Percentiles rank a stretch among this genome's conserved stretches.
Conservation (phyloP, 2,888 invertebrate species). For the Agrochola litura region DNA sequence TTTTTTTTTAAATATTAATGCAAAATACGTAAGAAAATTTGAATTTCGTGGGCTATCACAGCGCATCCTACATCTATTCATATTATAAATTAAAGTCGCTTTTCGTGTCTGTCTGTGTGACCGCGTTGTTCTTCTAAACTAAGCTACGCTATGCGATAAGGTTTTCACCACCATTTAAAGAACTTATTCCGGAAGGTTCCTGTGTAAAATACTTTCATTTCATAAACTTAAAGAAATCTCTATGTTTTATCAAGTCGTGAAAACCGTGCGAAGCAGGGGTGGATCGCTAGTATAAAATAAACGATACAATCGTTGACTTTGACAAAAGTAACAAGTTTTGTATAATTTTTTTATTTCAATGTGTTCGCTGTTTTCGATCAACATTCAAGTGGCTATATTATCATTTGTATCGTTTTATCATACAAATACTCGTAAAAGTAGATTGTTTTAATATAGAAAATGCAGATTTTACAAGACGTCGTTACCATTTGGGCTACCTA, state of each 20-base stretch:
- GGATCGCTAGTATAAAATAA: not conserved
- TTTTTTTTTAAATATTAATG: too few relatives aligned
- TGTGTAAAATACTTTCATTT: too few relatives aligned
- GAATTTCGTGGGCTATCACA: too few relatives aligned
- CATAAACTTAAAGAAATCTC: too few relatives aligned
- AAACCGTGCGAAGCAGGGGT: not conserved
- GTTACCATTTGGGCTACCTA: not conserved
- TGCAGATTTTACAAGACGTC: not conserved
- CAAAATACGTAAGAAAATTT: too few relatives aligned
- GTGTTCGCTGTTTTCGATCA: not conserved
- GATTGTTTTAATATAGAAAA: not conserved
- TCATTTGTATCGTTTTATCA: not conserved
- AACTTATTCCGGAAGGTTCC: too few relatives aligned
- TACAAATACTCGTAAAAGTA: not conserved
- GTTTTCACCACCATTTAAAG: too few relatives aligned
- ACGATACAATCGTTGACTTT: not conserved
- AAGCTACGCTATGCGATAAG: too few relatives aligned
- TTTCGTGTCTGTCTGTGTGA: too few relatives aligned
- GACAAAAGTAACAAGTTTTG: not conserved
- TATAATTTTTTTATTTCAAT: conserved; percentile 7
- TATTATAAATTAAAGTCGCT: too few relatives aligned
- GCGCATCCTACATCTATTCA: too few relatives aligned
- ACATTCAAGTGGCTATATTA: not conserved
- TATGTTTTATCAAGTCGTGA: not conserved
- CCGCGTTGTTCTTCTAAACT: too few relatives aligned